These are phyloP conservation scores for Pseudobourletiella spinata DNA, from an alignment of 1,140 invertebrate species.

Conservation along the genomic window DNA sequence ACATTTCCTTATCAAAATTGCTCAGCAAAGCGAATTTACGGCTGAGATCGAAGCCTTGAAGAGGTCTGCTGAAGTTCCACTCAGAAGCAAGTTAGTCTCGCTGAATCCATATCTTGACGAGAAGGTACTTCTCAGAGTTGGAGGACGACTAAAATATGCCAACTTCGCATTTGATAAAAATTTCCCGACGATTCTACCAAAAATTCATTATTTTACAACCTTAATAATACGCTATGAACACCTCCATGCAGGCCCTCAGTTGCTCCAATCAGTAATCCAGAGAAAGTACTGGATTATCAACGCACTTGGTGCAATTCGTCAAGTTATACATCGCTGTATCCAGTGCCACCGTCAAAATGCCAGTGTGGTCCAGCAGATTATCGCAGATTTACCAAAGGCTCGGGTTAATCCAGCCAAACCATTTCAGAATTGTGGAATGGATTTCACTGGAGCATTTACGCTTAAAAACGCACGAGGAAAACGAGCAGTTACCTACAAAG, in stretches of 20 bases:
- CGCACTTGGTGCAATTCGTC: conserved; percentile 7
- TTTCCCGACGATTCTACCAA: conserved; percentile 39
- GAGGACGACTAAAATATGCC: conserved; percentile 40
- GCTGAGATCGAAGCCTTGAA: not conserved
- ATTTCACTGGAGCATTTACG: conserved; percentile 42
- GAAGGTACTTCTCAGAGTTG: conserved; percentile 40
- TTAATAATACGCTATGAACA: conserved; percentile 40
- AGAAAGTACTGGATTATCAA: conserved; percentile 35
- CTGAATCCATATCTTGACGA: conserved; percentile 42
- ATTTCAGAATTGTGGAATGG: conserved; percentile 40
- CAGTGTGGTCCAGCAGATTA: conserved; percentile 32
- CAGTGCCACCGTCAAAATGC: conserved; percentile 27
- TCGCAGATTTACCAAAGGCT: conserved; percentile 38
- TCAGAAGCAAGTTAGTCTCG: conserved; percentile 15
- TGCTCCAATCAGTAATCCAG: conserved; percentile 24
- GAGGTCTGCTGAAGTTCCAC: conserved; percentile 4
- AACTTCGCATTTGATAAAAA: conserved; percentile 31
- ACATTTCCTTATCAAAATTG: not conserved
- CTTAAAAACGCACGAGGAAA: conserved; percentile 34
- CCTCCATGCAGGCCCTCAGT: conserved; percentile 40
- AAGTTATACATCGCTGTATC: conserved; percentile 21
- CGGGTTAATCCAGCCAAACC: conserved; percentile 35
- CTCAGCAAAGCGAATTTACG: not conserved
- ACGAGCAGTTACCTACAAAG: conserved; percentile 38
- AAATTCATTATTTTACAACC: conserved; percentile 34